A percentile compares a stretch with the other conserved stretches of the same genome.
These are phyloP conservation scores for Onychomys arenicola DNA, from an alignment of 2,797 vertebrate genomes.

Conservation along the genomic window DNA sequence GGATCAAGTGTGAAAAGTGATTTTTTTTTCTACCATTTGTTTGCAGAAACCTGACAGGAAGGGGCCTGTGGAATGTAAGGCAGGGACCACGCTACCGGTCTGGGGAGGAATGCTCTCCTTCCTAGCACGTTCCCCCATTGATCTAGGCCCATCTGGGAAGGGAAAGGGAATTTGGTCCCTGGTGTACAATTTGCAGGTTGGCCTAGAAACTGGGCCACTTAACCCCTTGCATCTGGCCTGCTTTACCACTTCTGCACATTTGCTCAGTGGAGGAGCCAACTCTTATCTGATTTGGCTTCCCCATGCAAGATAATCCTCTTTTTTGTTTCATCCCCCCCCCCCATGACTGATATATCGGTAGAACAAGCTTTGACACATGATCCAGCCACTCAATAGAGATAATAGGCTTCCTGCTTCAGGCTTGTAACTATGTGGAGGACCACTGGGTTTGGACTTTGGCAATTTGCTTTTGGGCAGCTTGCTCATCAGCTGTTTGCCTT, in stretches of 20 bases:
- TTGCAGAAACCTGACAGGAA: conserved; percentile 27
- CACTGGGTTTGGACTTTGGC: not conserved
- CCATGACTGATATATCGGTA: not conserved
- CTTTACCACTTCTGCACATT: not conserved
- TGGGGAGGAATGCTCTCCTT: not conserved
- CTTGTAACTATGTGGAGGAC: not conserved
- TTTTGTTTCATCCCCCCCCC: not conserved
- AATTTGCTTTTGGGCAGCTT: not conserved
- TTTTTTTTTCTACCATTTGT: conserved; percentile 58
- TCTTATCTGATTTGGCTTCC: not conserved
- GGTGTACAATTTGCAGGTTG: not conserved
- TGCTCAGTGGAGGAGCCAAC: not conserved
- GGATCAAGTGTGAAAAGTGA: conserved; percentile 55
- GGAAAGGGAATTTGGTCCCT: not conserved
- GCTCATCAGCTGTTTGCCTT: not conserved
- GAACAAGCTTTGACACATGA: not conserved
- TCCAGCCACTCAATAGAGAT: not conserved
- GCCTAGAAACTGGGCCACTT: not conserved
- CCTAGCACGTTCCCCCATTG: too few relatives aligned
- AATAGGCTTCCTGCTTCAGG: not conserved
- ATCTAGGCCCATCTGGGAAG: not conserved
- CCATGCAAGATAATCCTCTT: not conserved
- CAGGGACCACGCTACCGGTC: not conserved
- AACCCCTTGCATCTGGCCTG: not conserved
- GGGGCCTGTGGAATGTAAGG: not conserved